These are phyloP conservation scores for Champsocephalus esox DNA, from an alignment of 2,797 vertebrate species.

Conservation along the genomic window DNA sequence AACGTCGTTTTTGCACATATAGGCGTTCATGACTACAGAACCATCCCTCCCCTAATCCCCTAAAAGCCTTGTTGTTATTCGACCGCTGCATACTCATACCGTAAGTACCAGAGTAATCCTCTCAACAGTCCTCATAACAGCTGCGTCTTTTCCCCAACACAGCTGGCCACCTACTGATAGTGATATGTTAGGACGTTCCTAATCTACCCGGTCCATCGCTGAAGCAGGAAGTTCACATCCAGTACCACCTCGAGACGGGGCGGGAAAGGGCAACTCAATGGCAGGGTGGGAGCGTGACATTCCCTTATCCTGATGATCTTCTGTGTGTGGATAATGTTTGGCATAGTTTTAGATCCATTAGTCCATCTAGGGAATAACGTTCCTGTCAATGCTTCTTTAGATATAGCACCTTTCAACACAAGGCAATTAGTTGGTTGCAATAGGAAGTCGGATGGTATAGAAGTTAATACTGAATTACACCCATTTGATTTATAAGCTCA, in stretches of 20 bases:
- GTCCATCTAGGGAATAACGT: conserved; percentile 15
- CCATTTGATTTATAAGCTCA: too few relatives aligned
- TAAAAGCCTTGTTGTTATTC: not conserved
- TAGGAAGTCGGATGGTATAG: too few relatives aligned
- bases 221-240: conserved; percentile 21
- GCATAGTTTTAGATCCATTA: not conserved
- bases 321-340: conserved; percentile 16
- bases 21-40: not conserved
- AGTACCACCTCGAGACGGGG: conserved; percentile 63
- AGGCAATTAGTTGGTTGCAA: too few relatives aligned
- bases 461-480: too few relatives aligned
- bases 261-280: not conserved
- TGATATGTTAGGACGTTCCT: conserved; percentile 32
- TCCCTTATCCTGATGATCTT: conserved; percentile 20
- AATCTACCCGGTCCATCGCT: conserved; percentile 29
- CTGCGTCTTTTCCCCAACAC: conserved; percentile 45
- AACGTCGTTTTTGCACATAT: not conserved
- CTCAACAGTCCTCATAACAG: conserved; percentile 29
- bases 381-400: not conserved
- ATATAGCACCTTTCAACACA: too few relatives aligned
- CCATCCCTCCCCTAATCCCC: too few relatives aligned
- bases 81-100: not conserved
- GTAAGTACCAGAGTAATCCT: not conserved
- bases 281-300: not conserved
- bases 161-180: conserved; percentile 36